Base-by-base conservation (phyloP, 2,113 vertebrate species). In the Phodopus roborovskii region DNA sequence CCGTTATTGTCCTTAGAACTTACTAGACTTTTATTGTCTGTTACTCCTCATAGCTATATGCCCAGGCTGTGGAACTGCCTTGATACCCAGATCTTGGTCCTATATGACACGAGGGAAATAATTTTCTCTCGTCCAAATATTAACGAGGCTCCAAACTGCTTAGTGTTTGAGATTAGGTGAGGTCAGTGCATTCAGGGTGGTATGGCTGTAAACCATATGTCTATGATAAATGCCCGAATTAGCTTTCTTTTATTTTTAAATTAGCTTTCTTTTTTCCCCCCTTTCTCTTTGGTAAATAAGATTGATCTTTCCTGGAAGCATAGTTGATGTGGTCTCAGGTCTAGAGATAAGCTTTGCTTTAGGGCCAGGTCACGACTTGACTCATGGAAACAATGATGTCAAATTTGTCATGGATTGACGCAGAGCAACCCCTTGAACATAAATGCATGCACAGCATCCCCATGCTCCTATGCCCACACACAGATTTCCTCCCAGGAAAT, bases 201-300 rank as follows among this genome's bases (percentile, higher is more conserved):
- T 39, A 62, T 9, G 56, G 7, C 56, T 8, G 24, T 17, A 30
- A 36, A 36, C 22, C 12, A 10, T 36, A 30, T 24, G 5, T 13
- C 26, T 75, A 19, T 33, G n/a, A 30, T 39, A 45, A 53, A 45
- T 75, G 62, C 5, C 64, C 24, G 19, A 68, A 66, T 15, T 28
- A 62, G 19, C 68, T 64, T 66, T 95, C 53, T n/a, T 30, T 73
- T 20, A 58, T 24, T 62, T 95, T 92, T 62, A 17, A 16, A 33
- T 15, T 33, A 62, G 19, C 68, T 64, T 60, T 95, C 53, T n/a
- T 30, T 73, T 26, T 58, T 24, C 56, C 33, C 24, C 26, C 11
- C 50, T 64, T 58, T 33, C 3, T 92, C 22, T 95, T 94, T 95
- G 68, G 93, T 88, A 92, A 81, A 71, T 50, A 95, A 90, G 48